These are phyloP conservation scores for Cremastobaeus sp. DNA, from an alignment of 2,888 invertebrate genomes.

Conservation along the genomic window DNA sequence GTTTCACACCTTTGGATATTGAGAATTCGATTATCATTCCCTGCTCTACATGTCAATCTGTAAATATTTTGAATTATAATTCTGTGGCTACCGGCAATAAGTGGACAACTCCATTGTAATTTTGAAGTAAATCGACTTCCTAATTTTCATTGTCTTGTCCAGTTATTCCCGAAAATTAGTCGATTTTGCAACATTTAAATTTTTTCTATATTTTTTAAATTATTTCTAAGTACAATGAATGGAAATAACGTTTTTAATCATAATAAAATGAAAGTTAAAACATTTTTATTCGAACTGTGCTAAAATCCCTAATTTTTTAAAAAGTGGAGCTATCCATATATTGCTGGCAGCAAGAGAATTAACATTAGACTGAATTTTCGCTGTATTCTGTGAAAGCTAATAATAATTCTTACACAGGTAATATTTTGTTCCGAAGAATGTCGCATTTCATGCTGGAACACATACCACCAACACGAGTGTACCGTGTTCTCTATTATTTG, in stretches of 20 bases:
- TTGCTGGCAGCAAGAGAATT: neutral
- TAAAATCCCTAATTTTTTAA: no score
- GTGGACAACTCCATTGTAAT: neutral
- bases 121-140: neutral
- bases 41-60: constrained; percentile 72
- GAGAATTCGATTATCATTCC: constrained; percentile 67
- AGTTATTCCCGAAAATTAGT: no score
- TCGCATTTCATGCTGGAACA: constrained; percentile 70
- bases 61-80: constrained; percentile 54
- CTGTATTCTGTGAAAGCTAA: no score
- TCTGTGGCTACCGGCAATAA: neutral
- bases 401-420: constrained; percentile 69
- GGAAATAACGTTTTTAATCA: no score
- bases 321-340: no score
- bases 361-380: neutral
- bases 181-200: no score
- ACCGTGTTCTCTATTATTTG: constrained; percentile 70
- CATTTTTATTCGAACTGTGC: no score
- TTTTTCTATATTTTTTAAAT: no score
- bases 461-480: constrained; percentile 77
- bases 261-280: no score
- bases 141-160: no score
- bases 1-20: constrained; percentile 68
- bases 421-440: constrained; percentile 76
- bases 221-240: no score